Base-by-base conservation (phyloP, 2,888 invertebrate genomes). In the Meloe dianella region DNA sequence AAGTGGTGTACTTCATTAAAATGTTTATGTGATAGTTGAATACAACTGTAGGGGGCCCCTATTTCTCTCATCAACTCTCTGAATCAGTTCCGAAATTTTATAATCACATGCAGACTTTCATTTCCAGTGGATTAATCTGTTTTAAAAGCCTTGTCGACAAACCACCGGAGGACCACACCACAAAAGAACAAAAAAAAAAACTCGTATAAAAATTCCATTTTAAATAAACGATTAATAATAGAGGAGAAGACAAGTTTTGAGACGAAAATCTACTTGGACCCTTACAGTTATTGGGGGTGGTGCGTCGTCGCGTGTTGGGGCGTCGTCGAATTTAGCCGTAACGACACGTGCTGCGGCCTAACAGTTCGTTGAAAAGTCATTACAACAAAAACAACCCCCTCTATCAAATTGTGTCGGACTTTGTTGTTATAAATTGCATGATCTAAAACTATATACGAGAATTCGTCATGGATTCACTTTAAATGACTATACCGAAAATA, bases 1-100 rank as follows among this genome's bases (percentile, higher is more conserved):
- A 80, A 82, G 81, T 82, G 82, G 81, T 78, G 77, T 78, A 82
- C 80, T 83, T 83, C 82, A 83, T 83, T 83, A 83, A 82, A 83
- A 81, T 82, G 82, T 83, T 83, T 82, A 82, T 80, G 80, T 73
- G 81, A 79, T 79, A 77, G 76, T 74, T 80, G 78, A 79, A 80
- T 77, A 74, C 70, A 73, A 62, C 81, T 64, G 72, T 76, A 75
- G 80, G 81, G 79, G 80, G 81, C 73, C 76, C 70, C 69, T 63
- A n/a, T 47, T 47, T 20, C 47, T 47, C 47, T 47, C 47, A 47
- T 20, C 47, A 20, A 12, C 47, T 71, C 71, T 66, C 67, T 73
- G 74, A 76, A 73, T 74, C 69, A 67, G 70, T 74, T 68, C 70
- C 63, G 70, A 65, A 68, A 69, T 67, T 64, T 10, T 72, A 67